Evolutionary conservation across 92 coral and sea anemone genomes (phyloP), one percentile per base, ranked within the genome.

Genomic region (Porites cylindrica): DNA sequence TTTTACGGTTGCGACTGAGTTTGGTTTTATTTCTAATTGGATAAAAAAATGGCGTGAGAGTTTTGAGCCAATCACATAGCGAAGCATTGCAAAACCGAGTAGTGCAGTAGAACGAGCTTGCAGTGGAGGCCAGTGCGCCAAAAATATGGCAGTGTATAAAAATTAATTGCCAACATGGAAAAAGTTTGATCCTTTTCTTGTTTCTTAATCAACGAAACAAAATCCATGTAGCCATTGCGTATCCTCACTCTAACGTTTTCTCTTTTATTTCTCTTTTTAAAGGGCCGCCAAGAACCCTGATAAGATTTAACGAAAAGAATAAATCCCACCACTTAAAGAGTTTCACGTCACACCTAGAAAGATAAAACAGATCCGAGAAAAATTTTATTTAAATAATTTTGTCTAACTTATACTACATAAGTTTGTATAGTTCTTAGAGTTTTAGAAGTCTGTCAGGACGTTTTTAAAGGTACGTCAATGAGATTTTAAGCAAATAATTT

Each of bases 241-340:
- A 38, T 38, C 47, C 47, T 38, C 47, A 38, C 0, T 38, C 47
- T 38, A 38, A 38, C 47, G 47, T 38, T 38, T 38, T 38, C 47
- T 38, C 47, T 38, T 38, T 1, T n/a, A n/a, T 20, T 13, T 21
- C 43, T 61, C 19, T 38, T 74, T 51, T 50, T 43, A 61, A 38
- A 83, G 87, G 80, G 81, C 87, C 1, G 72, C 87, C 63, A 73
- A 75, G 87, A 83, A 83, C 43, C 87, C 87, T 0, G 87, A 83
- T 52, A 83, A 83, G 80, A 83, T 83, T 74, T 83, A 65, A 74
- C 64, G 58, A 14, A 20, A 10, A 71, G 1, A 38, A 82, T 1
- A 11, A 65, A n/a, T 65, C 65, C 58, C 64, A 75, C 51, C 60
- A 51, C 20, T 10, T 6, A 7, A 70, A 18, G 9, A 10, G 20